A percentile compares a stretch with the other conserved stretches of the same genome.
These are phyloP conservation scores for Anolis apletophallus DNA, from an alignment of 2,797 vertebrate genomes.

Conservation along the genomic window DNA sequence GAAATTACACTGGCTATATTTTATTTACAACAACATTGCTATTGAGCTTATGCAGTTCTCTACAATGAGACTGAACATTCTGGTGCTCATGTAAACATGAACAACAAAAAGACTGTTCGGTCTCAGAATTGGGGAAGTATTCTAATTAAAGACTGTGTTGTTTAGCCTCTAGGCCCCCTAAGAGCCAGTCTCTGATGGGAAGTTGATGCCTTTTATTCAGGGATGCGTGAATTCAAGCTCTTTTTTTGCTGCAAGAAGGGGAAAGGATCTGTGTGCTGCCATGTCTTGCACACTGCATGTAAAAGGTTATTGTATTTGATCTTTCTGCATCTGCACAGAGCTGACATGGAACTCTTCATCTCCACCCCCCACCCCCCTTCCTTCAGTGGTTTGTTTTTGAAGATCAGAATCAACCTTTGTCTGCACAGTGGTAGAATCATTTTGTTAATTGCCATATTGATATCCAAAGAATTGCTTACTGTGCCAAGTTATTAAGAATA, in stretches of 20 bases:
- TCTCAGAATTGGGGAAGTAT: slow-evolving; percentile 51
- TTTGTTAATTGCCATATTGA: slow-evolving; percentile 66
- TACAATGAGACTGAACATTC: slow-evolving; percentile 60
- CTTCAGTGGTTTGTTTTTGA: slow-evolving; percentile 45
- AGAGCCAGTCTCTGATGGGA: slow-evolving; percentile 51
- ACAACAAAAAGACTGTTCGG: slow-evolving; percentile 57
- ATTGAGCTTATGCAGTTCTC: slow-evolving; percentile 22
- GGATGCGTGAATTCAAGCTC: slow-evolving; percentile 48
- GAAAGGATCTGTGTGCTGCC: slow-evolving; percentile 32
- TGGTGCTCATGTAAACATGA: slow-evolving; percentile 63
- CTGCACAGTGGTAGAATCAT: slow-evolving; percentile 63
- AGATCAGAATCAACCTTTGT: slow-evolving; percentile 63
- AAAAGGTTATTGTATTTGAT: slow-evolving; percentile 64
- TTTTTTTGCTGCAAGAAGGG: slow-evolving; percentile 20
- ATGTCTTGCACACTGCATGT: slow-evolving; percentile 44
- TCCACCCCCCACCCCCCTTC: slow-evolving; percentile 16
- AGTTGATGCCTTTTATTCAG: slow-evolving; percentile 57
- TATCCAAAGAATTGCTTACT: slow-evolving; percentile 62
- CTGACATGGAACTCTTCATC: slow-evolving; percentile 57
- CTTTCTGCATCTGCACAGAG: slow-evolving; percentile 59
- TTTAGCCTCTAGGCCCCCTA: slow-evolving; percentile 60
- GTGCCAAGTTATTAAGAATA: slow-evolving; percentile 68
- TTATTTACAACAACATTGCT: slow-evolving; percentile 63
- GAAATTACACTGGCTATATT: slow-evolving; percentile 51
- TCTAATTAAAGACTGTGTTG: slow-evolving; percentile 65